Conservation (phyloP, 2,797 vertebrate species). For the Bovichtus variegatus region DNA sequence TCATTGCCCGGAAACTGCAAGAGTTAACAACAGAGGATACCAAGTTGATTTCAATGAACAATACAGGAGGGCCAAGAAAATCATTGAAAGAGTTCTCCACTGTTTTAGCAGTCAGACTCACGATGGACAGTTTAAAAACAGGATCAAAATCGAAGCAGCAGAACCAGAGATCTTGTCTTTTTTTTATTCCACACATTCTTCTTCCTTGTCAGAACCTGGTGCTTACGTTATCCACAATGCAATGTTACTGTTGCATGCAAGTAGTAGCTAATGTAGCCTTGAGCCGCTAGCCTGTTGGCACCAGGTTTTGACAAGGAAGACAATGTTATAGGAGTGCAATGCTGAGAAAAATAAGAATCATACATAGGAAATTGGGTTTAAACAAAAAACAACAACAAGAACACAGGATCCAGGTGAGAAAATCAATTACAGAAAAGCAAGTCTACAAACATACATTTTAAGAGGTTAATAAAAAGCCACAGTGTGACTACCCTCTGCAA, state of each 20-base stretch:
- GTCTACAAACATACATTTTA: background rate
- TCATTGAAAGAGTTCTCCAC: background rate
- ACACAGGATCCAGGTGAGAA: background rate
- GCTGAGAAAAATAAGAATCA: no score
- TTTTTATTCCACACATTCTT: no score
- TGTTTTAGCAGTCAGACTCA: background rate
- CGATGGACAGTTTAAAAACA: no score
- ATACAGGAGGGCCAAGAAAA: background rate
- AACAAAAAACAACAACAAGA: background rate
- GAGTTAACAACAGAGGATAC: background rate
- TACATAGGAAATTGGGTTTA: background rate
- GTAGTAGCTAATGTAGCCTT: background rate
- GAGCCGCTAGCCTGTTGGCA: background rate
- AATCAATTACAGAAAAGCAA: constrained; percentile 19
- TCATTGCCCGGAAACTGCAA: background rate
- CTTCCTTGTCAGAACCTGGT: background rate
- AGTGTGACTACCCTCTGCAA: constrained; percentile 13
- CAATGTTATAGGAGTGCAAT: background rate
- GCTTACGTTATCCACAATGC: background rate
- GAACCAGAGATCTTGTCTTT: no score
- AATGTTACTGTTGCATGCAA: background rate
- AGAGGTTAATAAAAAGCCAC: constrained; percentile 38
- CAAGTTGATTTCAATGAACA: background rate
- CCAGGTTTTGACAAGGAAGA: background rate
- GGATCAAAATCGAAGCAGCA: no score